Conservation (phyloP, 2,113 vertebrate genomes). For the Proteles cristata region DNA sequence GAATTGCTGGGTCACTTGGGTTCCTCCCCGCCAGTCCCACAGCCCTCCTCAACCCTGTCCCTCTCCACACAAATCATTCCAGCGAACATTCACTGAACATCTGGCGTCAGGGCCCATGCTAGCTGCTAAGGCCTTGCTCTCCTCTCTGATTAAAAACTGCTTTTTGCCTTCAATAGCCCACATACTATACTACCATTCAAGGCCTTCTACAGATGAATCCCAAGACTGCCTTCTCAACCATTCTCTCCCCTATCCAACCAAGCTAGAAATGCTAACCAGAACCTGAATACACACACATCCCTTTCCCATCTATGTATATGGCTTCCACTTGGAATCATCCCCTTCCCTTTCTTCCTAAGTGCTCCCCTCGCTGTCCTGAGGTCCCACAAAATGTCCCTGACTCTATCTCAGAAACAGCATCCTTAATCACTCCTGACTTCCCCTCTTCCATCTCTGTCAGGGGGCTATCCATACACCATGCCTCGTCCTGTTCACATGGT, state of each 20-base stretch:
- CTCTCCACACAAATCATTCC: conserved; percentile 1
- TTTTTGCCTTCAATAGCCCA: not conserved
- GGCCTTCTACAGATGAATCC: not conserved
- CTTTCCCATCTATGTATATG: not conserved
- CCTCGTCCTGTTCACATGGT: not conserved
- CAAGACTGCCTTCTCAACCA: not conserved
- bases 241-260: not conserved
- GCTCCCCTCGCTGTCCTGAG: not conserved
- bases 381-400: not conserved
- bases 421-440: not conserved
- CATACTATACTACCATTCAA: not conserved
- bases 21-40: not conserved
- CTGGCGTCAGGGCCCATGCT: not conserved
- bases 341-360: not conserved
- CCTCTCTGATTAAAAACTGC: not conserved
- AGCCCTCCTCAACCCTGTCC: not conserved
- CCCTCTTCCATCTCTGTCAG: not conserved
- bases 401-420: not conserved
- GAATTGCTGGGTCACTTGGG: not conserved
- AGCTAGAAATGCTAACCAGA: not conserved
- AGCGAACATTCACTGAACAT: not conserved
- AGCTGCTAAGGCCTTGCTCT: not conserved
- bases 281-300: not conserved
- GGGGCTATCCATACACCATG: not conserved
- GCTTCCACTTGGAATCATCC: not conserved